phyloP scores from a whole-genome alignment of 2,888 invertebrate species.

The Siphlonurus alternatus region DNA sequence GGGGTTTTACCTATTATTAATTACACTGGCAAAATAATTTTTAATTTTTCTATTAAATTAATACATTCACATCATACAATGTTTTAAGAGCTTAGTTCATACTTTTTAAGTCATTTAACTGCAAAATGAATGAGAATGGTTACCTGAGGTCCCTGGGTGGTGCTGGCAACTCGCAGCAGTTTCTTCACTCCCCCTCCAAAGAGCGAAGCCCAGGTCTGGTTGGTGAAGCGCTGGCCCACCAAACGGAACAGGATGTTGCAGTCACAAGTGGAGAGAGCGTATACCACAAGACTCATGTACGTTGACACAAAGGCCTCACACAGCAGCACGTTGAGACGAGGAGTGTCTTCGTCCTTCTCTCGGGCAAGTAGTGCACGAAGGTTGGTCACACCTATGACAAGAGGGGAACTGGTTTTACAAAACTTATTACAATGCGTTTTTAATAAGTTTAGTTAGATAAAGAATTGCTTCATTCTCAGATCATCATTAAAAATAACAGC shows the following conservation, averaged over 20 bases:
- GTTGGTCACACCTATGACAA: conserved; percentile 62
- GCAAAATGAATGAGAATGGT: neutral
- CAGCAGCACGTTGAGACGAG: conserved; percentile 76
- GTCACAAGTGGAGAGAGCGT: conserved; percentile 85
- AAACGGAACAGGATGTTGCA: conserved; percentile 80
- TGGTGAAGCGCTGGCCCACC: conserved; percentile 63
- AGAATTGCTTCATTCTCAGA: too few relatives aligned
- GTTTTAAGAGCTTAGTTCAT: too few relatives aligned
- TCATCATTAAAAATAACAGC: neutral
- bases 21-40: too few relatives aligned
- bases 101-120: too few relatives aligned
- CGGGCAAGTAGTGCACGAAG: conserved; percentile 76
- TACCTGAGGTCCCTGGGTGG: neutral
- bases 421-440: neutral
- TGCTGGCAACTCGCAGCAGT: conserved; percentile 53
- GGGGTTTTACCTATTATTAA: too few relatives aligned
- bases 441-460: neutral
- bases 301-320: conserved; percentile 90
- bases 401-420: too few relatives aligned
- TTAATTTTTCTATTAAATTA: too few relatives aligned
- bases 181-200: conserved; percentile 86
- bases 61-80: too few relatives aligned
- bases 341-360: conserved; percentile 89
- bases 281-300: conserved; percentile 79
- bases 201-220: conserved; percentile 60